phyloP scores from a whole-genome alignment of 2,888 invertebrate species.

The Drosophila paucipuncta region DNA sequence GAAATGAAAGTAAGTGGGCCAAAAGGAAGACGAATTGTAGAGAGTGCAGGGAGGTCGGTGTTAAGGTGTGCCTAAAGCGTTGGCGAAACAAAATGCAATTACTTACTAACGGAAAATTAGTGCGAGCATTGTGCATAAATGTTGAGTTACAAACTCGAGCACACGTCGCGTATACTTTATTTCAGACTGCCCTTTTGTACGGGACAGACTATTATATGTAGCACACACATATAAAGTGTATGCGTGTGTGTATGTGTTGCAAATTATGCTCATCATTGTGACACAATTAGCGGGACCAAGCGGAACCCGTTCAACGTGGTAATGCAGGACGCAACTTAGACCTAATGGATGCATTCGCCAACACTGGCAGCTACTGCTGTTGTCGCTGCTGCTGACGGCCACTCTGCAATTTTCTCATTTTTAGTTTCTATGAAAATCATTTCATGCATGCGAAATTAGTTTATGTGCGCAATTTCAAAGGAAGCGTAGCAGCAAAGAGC shows the following conservation, averaged over 20 bases:
- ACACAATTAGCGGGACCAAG: constrained; percentile 67
- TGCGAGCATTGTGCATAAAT: constrained; percentile 55
- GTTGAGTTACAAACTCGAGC: constrained; percentile 19
- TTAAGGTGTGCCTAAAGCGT: constrained; percentile 3
- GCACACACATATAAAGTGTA: neutral
- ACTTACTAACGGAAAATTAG: constrained; percentile 79
- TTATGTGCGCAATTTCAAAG: constrained; percentile 77
- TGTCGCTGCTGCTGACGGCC: constrained; percentile 27
- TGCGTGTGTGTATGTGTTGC: constrained; percentile 10
- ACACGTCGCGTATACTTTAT: constrained; percentile 74
- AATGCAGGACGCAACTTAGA: constrained; percentile 57
- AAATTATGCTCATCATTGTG: constrained; percentile 81
- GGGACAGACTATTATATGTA: constrained; percentile 3
- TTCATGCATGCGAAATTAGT: constrained; percentile 80
- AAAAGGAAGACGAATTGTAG: neutral
- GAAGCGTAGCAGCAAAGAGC: constrained; percentile 16
- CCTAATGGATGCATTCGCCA: constrained; percentile 68
- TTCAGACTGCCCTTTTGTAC: constrained; percentile 50
- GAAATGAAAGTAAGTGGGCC: constrained; percentile 32
- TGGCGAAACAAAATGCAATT: constrained; percentile 71
- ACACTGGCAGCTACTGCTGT: constrained; percentile 3
- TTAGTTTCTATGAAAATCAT: constrained; percentile 66
- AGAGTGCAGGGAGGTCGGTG: neutral
- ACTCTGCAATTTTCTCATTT: constrained; percentile 71
- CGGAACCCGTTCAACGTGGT: constrained; percentile 23